These are phyloP conservation scores for Anser cygnoides DNA, from an alignment of 2,113 vertebrate species.

Conservation along the genomic window DNA sequence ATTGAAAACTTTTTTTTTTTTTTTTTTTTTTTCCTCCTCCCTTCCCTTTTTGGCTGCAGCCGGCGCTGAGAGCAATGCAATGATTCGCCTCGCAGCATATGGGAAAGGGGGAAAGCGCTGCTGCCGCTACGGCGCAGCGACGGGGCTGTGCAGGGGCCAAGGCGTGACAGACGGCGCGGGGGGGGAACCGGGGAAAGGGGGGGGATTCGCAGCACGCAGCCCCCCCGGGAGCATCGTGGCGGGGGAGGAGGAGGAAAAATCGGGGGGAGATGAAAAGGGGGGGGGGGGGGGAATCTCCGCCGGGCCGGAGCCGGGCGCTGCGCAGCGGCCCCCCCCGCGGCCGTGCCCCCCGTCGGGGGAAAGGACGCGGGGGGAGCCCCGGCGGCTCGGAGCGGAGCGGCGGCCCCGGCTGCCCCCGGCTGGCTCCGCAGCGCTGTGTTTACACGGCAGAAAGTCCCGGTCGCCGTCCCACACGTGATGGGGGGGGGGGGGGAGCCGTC, in stretches of 20 bases:
- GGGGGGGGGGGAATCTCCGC: too few species aligned
- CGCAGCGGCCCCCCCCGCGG: too few species aligned
- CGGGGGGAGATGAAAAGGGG: too few species aligned
- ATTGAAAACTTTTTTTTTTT: conserved; percentile 61
- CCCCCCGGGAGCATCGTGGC: too few species aligned
- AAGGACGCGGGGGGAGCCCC: neutral
- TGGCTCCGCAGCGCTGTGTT: neutral
- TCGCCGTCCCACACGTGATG: conserved; percentile 33
- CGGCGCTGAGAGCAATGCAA: neutral
- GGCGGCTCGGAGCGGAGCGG: neutral
- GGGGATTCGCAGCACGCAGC: too few species aligned
- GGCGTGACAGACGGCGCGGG: neutral
- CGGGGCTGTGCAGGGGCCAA: neutral
- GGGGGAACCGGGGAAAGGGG: neutral
- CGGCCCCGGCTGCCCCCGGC: neutral
- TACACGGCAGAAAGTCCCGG: conserved; percentile 39
- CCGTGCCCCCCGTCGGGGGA: neutral
- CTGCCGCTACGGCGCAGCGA: neutral
- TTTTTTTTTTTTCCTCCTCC: neutral
- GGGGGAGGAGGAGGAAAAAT: too few species aligned
- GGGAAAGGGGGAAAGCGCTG: neutral
- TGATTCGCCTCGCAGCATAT: conserved; percentile 35
- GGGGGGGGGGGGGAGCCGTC: neutral
- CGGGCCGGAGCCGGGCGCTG: too few species aligned
- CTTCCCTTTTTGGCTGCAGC: conserved; percentile 5